Evolutionary conservation across 2,797 vertebrate genomes (phyloP), one percentile per base, ranked within the genome.

Genomic region (Thunnus albacares): DNA sequence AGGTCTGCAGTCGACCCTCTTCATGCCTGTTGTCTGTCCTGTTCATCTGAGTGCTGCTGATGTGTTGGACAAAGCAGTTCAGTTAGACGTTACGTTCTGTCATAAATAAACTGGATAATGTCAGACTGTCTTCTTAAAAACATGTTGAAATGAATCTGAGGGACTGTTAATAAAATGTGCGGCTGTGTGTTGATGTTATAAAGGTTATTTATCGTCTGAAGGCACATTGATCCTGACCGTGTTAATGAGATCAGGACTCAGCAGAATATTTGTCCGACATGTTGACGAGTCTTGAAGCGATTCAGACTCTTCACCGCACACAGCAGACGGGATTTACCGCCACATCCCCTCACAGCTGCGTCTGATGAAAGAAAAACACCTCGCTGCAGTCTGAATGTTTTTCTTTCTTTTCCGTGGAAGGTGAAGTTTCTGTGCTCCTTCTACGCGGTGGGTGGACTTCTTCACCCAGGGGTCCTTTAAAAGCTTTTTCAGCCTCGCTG

Each of bases 341-440:
- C 4, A 1, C 12, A 66, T 73, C 82, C 63, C 63, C 28, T 62
- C 35, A 26, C 77, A 84, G 87, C 72, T 75, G 69, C 35, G 65
- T 62, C 73, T 66, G 71, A 82, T 80, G 76, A 79, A 86, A 86
- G 51, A n/a, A 80, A 86, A 89, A 79, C 80, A 68, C 9, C 43
- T 77, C n/a, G 0, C 20, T 58, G 67, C 26, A 18, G 24, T 63
- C 57, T 6, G 7, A 38, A 12, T 78, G 79, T 75, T 84, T 69
- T 47, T 30, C 76, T 78, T 55, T 74, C 65, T 81, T 24, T 57
- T 66, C 49, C 9, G 45, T 65, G 73, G 74, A 73, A 61, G 22
- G 30, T 51, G 3, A 58, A 61, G 24, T 60, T 30, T 66, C 71
- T 76, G 56, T 33, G 30, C 30, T 33, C 30, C 30, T 33, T 6